Evolutionary conservation across 2,797 vertebrate genomes (phyloP), one percentile per base, ranked within the genome.

Genomic region (Anguilla marmorata): DNA sequence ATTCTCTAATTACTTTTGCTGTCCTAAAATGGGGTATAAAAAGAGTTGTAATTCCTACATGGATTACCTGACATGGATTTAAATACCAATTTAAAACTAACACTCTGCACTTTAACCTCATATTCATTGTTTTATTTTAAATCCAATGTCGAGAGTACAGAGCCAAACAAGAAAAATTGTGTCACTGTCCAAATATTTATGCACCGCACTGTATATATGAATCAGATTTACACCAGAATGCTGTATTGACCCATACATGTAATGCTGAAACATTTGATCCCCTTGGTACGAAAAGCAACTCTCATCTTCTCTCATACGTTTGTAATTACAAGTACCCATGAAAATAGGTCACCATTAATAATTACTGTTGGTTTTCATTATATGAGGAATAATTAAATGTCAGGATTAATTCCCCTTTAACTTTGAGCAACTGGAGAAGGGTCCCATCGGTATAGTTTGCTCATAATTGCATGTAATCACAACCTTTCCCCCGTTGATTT

Each of bases 371-470:
- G 30, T 41, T 58, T 24, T 69, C 45, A 52, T 88, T 85, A 74
- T 41, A 19, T 56, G 72, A 85, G 69, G 50, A 84, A 50, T 88
- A 88, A 85, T 88, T 88, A 37, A 56, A 88, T 72, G 72, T 21
- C 66, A 85, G 63, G 52, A 66, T 85, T 85, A 52, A 88, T 85
- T 66, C 87, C 37, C 56, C 37, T 63, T 85, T 21, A 41, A 45
- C 84, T 33, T 41, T 27, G 19, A 56, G 12, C 16, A 41, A 41
- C 33, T 41, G 33, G 19, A 60, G n/a, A 37, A 5, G 79, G 37
- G 45, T 82, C 79, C 79, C 84, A 45, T 37, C 9, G 52, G 33
- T 2, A 30, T 52, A 33, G 19, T 27, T 33, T 1, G 30, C 56
- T 85, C 19, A 85, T 85, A 60, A 85, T 37, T 63, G 84, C 84